These are phyloP conservation scores for Brachypteracias leptosomus DNA, from an alignment of 2,113 vertebrate species.

Conservation along the genomic window DNA sequence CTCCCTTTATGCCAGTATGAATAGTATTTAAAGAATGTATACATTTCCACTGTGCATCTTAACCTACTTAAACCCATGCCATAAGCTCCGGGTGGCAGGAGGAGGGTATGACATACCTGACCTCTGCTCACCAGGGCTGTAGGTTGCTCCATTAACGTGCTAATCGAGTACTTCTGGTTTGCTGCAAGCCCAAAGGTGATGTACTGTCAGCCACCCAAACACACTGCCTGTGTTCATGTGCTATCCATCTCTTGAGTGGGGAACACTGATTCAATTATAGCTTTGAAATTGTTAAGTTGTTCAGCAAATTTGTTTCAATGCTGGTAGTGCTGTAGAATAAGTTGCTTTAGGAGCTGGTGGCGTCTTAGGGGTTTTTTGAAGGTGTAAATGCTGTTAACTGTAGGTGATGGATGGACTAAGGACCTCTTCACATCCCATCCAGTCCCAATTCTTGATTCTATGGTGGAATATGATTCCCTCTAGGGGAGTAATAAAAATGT, in stretches of 20 bases:
- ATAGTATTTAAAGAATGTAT: background rate
- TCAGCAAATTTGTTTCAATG: background rate
- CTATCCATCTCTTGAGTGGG: background rate
- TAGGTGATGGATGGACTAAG: background rate
- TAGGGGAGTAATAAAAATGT: background rate
- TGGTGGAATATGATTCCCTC: background rate
- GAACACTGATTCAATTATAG: background rate
- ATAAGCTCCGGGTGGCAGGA: background rate
- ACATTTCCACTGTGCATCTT: background rate
- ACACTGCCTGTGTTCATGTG: fast-evolving
- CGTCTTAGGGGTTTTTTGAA: background rate
- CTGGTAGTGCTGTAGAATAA: background rate
- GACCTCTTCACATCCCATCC: background rate
- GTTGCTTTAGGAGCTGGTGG: background rate
- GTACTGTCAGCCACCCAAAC: background rate
- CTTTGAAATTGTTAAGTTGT: background rate
- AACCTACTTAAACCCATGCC: background rate
- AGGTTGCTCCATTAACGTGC: background rate
- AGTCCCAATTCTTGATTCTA: background rate
- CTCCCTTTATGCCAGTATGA: background rate
- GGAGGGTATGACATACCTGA: background rate
- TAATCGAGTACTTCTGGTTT: background rate
- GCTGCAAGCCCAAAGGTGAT: background rate
- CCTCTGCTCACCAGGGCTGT: background rate
- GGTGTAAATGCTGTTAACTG: background rate